Base-by-base conservation (phyloP, 2,113 vertebrate genomes). In the Gnathonemus echidnorhynchus region DNA sequence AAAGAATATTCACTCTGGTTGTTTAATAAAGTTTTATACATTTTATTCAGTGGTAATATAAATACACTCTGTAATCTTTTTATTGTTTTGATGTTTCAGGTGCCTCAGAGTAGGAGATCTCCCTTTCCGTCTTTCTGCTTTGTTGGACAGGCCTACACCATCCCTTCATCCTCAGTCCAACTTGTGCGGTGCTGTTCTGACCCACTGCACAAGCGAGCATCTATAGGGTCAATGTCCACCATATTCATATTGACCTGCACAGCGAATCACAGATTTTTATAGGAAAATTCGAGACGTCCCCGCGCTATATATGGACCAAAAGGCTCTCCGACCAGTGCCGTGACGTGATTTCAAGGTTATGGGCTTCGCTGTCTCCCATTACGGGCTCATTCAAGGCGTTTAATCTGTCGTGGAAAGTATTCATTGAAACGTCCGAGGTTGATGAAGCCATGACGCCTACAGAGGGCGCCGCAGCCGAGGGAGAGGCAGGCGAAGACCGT, bases 391-490 rank as follows among this genome's bases (percentile, higher is more conserved):
- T 53, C 31, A 21, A 17, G 13, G 48, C 5, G 17, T n/a, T 48
- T 48, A 39, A 56, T 50, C 50, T 17, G 50, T 9, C 86, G 86
- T 56, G 86, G 21, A 87, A 19, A 50, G 84, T 50, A 27, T 50
- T 86, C 7, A 27, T 35, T 1, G 85, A 49, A 49, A 50, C 21
- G 19, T 35, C 70, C 27, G 13, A 10, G 66, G 3, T 49, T 17
- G 89, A 77, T 45, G 19, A 13, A 42, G 80, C 21, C 86, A 46
- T 91, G 42, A 89, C n/a, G 86, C 93, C 93, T 91, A 89, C 90
- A 45, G 93, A 90, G 93, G 93, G 93, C 93, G 90, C 89, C 92
- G 90, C 66, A 89, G 83, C 89, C 91, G 89, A 91, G 91, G 39
- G 2, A 21, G 39, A 84, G 19, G 42, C 83, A 85, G 39, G 45